Evolutionary conservation across 2,888 invertebrate genomes (phyloP), one percentile per base, ranked within the genome.

Genomic region (Lingula anatina): DNA sequence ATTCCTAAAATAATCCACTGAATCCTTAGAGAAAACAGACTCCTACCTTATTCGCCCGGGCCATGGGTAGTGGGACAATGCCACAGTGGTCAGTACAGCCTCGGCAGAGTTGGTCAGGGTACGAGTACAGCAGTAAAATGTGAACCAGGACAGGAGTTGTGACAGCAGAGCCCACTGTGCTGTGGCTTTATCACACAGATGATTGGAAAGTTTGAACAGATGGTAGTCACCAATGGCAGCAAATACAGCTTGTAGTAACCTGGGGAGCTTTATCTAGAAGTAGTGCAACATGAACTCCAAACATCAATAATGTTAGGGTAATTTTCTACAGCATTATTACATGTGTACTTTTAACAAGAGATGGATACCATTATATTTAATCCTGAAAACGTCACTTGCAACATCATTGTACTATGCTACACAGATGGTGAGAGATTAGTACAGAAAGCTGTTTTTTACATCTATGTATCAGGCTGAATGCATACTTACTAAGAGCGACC

Each of bases 61-160:
- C 75, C 75, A 80, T 1, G 79, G 79, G 57, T 76, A 81, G 62
- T 86, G 81, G 41, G 88, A 88, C 20, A 96, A 73, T 0, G 88
- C 92, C 56, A 93, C 84, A 1, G 86, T 84, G 2, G 89, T 87
- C 25, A 95, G 76, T 0, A 86, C 83, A 27, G 89, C 86, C 79
- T 99, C 97, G 56, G 90, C 77, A 0, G 87, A 87, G 73, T 97
- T 97, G 31, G 88, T 83, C 43, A 97, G 72, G 0, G 95, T 95
- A 45, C 97, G 82, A 0, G 92, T 86, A 0, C 86, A 86, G 12
- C 88, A 90, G 73, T 92, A 97, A 72, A 90, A 89, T 84, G 90
- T 88, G 77, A 93, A 96, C 90, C 92, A 95, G 39, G 89, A 87
- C 0, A 86, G 83, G 0, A 86, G 78, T 44, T 90, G 83, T 49